These are phyloP conservation scores for Maccullochella peelii DNA, from an alignment of 2,113 vertebrate genomes.

Conservation along the genomic window DNA sequence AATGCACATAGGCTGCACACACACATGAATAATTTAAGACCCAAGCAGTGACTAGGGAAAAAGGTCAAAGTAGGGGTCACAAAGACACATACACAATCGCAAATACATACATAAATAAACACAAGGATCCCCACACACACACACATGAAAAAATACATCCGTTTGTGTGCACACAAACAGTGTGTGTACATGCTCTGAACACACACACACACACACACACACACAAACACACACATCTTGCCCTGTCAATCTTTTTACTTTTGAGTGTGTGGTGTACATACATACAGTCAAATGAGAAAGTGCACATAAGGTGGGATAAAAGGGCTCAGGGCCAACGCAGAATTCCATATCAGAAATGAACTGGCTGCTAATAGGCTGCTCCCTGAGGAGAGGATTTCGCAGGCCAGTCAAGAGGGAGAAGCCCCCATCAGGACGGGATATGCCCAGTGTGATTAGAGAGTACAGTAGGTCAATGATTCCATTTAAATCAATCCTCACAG, in stretches of 20 bases:
- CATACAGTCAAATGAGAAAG: constrained; percentile 10
- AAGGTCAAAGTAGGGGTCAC: constrained; percentile 82
- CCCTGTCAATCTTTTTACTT: constrained; percentile 37
- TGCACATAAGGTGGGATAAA: constrained; percentile 45
- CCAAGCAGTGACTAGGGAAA: constrained; percentile 73
- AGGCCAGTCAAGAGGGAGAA: constrained; percentile 62
- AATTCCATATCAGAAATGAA: constrained; percentile 77
- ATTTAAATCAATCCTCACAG: constrained; percentile 70
- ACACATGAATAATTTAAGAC: constrained; percentile 84
- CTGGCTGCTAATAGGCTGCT: constrained; percentile 72
- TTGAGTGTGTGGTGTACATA: constrained; percentile 15
- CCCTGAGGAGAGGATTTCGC: constrained; percentile 71
- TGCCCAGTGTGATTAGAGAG: constrained; percentile 74
- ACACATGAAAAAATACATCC: constrained; percentile 49
- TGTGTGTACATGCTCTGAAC: constrained; percentile 11
- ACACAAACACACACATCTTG: constrained; percentile 32
- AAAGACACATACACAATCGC: constrained; percentile 72
- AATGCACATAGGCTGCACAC: constrained; percentile 32
- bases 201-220: constrained; percentile 43
- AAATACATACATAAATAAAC: constrained; percentile 78
- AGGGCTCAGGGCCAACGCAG: constrained; percentile 48
- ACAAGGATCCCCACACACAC: constrained; percentile 20
- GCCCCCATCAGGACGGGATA: constrained; percentile 63
- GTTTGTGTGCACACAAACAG: constrained; percentile 32
- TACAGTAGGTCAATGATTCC: constrained; percentile 78